Evolutionary conservation across 2,888 invertebrate species (phyloP).

Genomic region (Eristalinus aeneus): DNA sequence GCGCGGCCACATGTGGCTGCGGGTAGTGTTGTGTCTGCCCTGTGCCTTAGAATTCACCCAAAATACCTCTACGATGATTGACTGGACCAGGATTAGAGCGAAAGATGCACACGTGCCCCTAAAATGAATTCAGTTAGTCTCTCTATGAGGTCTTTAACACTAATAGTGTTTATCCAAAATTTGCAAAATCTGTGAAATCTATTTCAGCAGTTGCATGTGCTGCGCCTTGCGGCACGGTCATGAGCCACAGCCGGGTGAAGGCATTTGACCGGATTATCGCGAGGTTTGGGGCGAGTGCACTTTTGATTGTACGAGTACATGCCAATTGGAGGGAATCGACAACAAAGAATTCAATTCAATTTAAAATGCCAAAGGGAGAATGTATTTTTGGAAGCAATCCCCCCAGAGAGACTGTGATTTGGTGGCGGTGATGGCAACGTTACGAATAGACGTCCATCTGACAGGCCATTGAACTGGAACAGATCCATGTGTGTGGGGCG

Average conservation of each 20-base stretch:
- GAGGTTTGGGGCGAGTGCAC: not conserved
- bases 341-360: not conserved
- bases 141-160: not conserved
- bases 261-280: not conserved
- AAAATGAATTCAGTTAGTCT: not conserved
- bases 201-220: not conserved
- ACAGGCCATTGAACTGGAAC: not conserved
- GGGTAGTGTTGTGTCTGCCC: not conserved
- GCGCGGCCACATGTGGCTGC: not conserved
- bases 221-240: not conserved
- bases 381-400: not conserved
- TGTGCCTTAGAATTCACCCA: not conserved
- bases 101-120: not conserved
- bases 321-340: not conserved
- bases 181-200: not conserved
- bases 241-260: not conserved
- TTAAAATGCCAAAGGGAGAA: not conserved
- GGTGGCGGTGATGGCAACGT: not conserved
- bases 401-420: not conserved
- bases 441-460: not conserved
- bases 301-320: not conserved
- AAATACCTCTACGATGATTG: not conserved
- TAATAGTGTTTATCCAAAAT: not conserved
- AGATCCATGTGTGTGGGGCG: not conserved
- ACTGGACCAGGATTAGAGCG: not conserved